Conservation (phyloP, 1,140 invertebrate species). For the Phymastichus coffea region DNA sequence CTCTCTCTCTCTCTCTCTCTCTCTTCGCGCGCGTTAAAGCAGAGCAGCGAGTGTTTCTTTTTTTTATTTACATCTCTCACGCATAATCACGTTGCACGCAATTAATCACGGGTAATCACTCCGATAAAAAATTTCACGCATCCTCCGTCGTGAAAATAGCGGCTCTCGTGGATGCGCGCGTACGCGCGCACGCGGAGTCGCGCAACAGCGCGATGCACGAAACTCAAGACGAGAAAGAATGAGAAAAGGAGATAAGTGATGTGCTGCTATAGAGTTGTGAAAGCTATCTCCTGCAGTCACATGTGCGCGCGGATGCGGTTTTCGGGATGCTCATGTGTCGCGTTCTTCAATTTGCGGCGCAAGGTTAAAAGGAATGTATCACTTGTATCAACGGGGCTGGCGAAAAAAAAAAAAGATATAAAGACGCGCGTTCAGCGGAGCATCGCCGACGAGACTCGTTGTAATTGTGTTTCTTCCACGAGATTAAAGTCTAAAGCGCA, state of each 20-base stretch:
- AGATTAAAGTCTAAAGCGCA: conserved; percentile 1
- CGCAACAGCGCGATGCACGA: background rate
- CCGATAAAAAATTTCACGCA: background rate
- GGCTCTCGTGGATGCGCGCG: background rate
- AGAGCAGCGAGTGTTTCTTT: too few relatives aligned
- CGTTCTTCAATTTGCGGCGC: conserved; percentile 17
- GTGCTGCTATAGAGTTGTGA: conserved; percentile 5
- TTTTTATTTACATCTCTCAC: too few relatives aligned
- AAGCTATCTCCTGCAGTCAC: background rate
- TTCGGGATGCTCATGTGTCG: conserved; percentile 10
- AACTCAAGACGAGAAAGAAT: conserved; percentile 3
- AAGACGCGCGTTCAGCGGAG: conserved; percentile 12
- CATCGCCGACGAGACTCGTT: too few relatives aligned
- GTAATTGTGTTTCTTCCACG: conserved; percentile 10
- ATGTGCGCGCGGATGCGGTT: conserved; percentile 18
- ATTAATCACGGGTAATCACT: conserved; percentile 9
- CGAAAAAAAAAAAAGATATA: background rate
- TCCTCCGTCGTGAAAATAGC: background rate
- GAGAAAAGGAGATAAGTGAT: conserved; percentile 12
- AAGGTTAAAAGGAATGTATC: conserved; percentile 12
- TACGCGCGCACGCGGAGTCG: too few relatives aligned
- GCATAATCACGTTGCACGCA: background rate
- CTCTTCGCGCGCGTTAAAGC: too few relatives aligned
- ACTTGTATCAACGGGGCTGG: background rate
- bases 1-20: too few relatives aligned